Base-by-base conservation (phyloP, 2,797 vertebrate species). In the Columba guinea region DNA sequence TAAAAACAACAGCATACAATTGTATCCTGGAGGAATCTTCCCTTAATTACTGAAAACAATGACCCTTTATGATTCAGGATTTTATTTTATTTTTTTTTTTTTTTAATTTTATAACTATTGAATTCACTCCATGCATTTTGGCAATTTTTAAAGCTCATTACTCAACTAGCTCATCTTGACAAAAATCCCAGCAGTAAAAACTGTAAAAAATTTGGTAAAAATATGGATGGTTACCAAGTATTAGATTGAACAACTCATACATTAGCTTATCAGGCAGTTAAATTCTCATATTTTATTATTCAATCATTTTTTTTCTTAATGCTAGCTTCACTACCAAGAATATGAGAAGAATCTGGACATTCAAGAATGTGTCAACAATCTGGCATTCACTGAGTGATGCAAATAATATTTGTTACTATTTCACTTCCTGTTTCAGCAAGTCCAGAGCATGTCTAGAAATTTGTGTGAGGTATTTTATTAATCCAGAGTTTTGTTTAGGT, bases 1-100 rank as follows among this genome's bases (percentile, higher is more conserved):
- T 39, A 60, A 71, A 74, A 81, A 74, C 18, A 86, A 46, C 24
- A 84, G 13, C 27, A 78, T 48, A 35, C 9, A 73, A 28, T 87
- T 90, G 69, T 86, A 32, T 89, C 51, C 53, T 63, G n/a, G 30
- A 93, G 59, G 32, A 93, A 89, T 82, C 37, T 87, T 82, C 9
- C 51, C n/a, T 90, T 84, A 84, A 93, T 93, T 94, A 80, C 73
- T 68, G 49, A 77, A 82, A 90, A 35, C 26, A 88, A 91, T 71
- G 51, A 81, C 69, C 23, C 62, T 77, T 87, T 39, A 26, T 62
- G 22, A 6, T 89, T 80, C 48, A 86, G 27, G 78, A 91, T 37
- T 39, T 39, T 39, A 13, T 39, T 39, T 39, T 32, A 4, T 19
- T 20, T n/a, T 13, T 22, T 0, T 39, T 39, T 39, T 39, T 39